A percentile compares a stretch with the other conserved stretches of the same genome.
phyloP scores from a whole-genome alignment of 2,888 invertebrate genomes.

The Kryphioiulus occultus region DNA sequence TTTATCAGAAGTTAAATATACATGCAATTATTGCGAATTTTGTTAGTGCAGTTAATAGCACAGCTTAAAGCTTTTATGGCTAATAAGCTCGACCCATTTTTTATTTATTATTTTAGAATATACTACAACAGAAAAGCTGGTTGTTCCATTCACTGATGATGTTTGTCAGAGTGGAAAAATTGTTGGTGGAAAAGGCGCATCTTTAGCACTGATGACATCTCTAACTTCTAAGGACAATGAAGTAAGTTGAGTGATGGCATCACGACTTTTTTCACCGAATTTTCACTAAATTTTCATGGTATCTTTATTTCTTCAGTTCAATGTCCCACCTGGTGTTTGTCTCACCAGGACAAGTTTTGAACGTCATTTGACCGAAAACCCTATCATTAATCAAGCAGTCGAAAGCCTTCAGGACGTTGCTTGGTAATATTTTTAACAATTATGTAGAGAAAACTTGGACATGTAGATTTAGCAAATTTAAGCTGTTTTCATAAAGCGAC shows the following conservation, averaged over 20 bases:
- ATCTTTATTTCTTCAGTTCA: slow-evolving; percentile 62
- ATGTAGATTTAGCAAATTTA: no score
- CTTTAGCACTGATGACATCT: slow-evolving; percentile 71
- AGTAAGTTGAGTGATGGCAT: background rate
- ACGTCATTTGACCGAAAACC: slow-evolving; percentile 67
- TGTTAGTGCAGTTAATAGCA: no score
- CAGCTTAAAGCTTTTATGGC: no score
- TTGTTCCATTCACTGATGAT: slow-evolving; percentile 55
- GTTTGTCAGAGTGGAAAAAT: slow-evolving; percentile 66
- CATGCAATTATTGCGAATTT: no score
- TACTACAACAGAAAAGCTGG: slow-evolving; percentile 15
- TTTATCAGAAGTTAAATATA: no score
- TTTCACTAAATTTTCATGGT: background rate
- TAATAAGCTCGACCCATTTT: no score
- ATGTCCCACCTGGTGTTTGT: slow-evolving; percentile 76
- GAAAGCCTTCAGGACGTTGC: slow-evolving; percentile 67
- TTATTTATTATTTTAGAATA: background rate
- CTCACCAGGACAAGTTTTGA: slow-evolving; percentile 72
- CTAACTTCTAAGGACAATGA: background rate
- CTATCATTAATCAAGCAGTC: slow-evolving; percentile 66
- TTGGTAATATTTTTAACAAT: slow-evolving; percentile 38
- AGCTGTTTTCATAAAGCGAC: no score
- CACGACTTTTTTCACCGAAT: background rate
- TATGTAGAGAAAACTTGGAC: no score
- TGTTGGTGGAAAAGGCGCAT: slow-evolving; percentile 82